Percentiles rank a stretch among this genome's conserved stretches.
phyloP scores from a whole-genome alignment of 2,797 vertebrate genomes.

The Martes flavigula region DNA sequence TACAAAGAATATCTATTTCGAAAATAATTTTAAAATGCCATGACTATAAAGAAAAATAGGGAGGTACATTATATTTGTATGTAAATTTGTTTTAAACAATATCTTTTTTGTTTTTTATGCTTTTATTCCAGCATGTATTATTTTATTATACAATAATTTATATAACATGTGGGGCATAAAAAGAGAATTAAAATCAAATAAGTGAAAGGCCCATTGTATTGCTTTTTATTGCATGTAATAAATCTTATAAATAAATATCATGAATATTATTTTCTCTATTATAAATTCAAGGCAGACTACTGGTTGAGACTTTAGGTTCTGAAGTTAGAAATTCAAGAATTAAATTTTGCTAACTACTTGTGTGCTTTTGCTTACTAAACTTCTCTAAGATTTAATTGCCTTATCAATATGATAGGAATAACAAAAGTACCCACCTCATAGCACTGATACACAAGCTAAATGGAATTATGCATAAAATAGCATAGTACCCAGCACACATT shows the following conservation, averaged over 20 bases:
- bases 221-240: not conserved
- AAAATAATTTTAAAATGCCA: conserved; percentile 8
- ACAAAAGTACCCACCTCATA: not conserved
- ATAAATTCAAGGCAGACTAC: not conserved
- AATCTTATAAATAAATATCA: not conserved
- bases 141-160: conserved; percentile 15
- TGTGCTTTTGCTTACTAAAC: not conserved
- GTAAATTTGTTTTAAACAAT: not conserved
- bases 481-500: not conserved
- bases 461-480: not conserved
- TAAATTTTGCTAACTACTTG: not conserved
- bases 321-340: conserved; percentile 30
- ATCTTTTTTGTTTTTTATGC: not conserved
- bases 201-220: not conserved
- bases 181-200: not conserved
- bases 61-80: not conserved
- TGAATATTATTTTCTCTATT: not conserved
- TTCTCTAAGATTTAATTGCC: not conserved
- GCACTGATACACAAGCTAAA: not conserved
- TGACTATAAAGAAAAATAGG: conserved; percentile 1
- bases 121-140: not conserved
- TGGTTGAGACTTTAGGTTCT: not conserved
- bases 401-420: not conserved
- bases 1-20: conserved; percentile 11
- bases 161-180: not conserved